These are phyloP conservation scores for Acanthoscelides obtectus DNA, from an alignment of 2,888 invertebrate genomes.

Conservation along the genomic window DNA sequence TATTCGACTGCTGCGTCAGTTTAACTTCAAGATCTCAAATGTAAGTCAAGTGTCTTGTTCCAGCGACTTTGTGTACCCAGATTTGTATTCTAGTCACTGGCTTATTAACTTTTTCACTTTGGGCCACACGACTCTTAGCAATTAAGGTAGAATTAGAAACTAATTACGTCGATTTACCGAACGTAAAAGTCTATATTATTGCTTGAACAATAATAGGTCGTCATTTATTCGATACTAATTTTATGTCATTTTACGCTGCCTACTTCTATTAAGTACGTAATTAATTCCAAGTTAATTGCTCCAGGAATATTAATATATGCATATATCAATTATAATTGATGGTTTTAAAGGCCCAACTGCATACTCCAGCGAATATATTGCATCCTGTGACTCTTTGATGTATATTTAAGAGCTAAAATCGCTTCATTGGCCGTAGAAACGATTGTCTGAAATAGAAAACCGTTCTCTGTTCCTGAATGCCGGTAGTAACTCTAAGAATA, in stretches of 20 bases:
- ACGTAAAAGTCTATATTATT: conserved; percentile 5
- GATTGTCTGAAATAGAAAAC: background rate
- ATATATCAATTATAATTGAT: conserved; percentile 19
- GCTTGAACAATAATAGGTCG: conserved; percentile 7
- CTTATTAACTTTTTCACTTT: background rate
- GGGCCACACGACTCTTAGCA: background rate
- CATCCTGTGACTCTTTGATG: conserved; percentile 30
- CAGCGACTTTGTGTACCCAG: too few species aligned
- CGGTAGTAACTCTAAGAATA: background rate
- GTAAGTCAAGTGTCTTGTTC: too few species aligned
- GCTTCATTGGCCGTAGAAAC: background rate
- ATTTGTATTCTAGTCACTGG: background rate
- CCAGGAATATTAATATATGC: conserved; percentile 9
- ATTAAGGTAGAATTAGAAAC: conserved; percentile 1
- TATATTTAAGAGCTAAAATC: conserved; percentile 17
- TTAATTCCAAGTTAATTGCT: conserved; percentile 14
- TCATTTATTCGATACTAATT: conserved; percentile 12
- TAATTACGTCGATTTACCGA: conserved; percentile 9
- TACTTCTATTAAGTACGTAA: conserved; percentile 11
- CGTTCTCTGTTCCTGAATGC: background rate
- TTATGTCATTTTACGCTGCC: conserved; percentile 4
- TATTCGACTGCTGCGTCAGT: too few species aligned
- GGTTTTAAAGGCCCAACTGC: conserved; percentile 13
- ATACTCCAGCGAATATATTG: conserved; percentile 19
- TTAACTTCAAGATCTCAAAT: too few species aligned